phyloP scores from a whole-genome alignment of 2,113 vertebrate species.

The Thryonomys swinderianus region DNA sequence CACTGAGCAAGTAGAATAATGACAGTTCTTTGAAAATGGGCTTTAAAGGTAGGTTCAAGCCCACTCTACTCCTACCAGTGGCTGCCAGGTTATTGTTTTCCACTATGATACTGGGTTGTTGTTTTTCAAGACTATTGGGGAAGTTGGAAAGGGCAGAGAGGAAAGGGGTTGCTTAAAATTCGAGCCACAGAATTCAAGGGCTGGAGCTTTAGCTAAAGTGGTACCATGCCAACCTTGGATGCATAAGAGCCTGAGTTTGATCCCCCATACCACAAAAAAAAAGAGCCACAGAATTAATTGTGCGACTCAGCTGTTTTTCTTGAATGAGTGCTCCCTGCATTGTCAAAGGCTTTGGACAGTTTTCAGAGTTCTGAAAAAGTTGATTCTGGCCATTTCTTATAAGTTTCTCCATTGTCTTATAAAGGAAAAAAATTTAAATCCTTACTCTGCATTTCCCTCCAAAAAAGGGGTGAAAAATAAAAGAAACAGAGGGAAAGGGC shows the following conservation, averaged over 20 bases:
- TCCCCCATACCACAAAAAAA: too few species aligned
- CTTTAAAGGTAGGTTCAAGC: background rate
- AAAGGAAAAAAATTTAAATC: slow-evolving; percentile 27
- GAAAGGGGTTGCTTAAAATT: background rate
- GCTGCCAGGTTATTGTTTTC: background rate
- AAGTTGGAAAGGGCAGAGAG: background rate
- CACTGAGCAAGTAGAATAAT: background rate
- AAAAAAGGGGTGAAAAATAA: background rate
- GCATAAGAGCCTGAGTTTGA: too few species aligned
- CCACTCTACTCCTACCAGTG: background rate
- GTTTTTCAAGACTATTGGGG: background rate
- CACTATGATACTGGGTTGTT: background rate
- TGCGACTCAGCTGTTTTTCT: background rate
- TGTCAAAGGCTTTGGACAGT: background rate
- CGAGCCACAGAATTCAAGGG: too few species aligned
- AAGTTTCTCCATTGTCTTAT: slow-evolving; percentile 43
- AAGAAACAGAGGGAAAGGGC: background rate
- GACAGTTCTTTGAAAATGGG: background rate
- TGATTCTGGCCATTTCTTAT: background rate
- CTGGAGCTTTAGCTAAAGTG: too few species aligned
- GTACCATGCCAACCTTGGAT: too few species aligned
- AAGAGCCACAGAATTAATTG: background rate
- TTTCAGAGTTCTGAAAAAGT: slow-evolving; percentile 31
- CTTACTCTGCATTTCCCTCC: background rate
- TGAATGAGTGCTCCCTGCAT: background rate